Base-by-base conservation (phyloP, 2,888 invertebrate species). In the Thereva nobilitata region DNA sequence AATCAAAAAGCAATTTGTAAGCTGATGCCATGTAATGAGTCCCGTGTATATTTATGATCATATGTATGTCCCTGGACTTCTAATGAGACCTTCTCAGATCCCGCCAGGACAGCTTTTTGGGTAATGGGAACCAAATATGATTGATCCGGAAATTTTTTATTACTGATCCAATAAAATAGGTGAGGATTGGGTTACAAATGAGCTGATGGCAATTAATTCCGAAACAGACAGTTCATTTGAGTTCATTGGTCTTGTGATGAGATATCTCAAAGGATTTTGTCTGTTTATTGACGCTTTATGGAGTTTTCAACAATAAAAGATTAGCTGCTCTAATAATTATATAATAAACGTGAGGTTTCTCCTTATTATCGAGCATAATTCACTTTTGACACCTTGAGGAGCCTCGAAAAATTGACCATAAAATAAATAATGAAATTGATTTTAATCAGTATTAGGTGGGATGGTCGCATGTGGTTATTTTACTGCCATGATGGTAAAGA, bases 1-100 rank as follows among this genome's bases (percentile, higher is more conserved):
- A 61, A 61, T 61, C 61, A 61, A 61, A 61, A 61, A 61, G 50
- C 41, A 61, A 61, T 61, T 61, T 61, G 61, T 61, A 61, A 61
- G 12, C 38, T 40, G 61, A 61, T 61, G 49, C 61, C 61, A 34
- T 50, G 61, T 61, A 61, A 61, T 61, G 61, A 50, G 50, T 12
- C 41, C 40, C 61, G 49, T 41, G 40, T 6, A 41, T 61, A 41
- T 61, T 61, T 61, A 50, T 41, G 23, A 49, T 35, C 61, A 49
- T 23, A 2, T 23, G 2, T 23, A 23, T 50, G 34, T 50, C 41
- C 40, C 12, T n/a, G 40, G 61, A 61, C 41, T 61, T 50, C 41
- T 34, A 61, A 61, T 50, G 50, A 61, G 41, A 38, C 49, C 40
- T 42, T 50, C 23, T 23, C 23, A 23, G 2, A 23, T 23, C 38